These are phyloP conservation scores for Istiophorus platypterus DNA, from an alignment of 2,113 vertebrate genomes.

Conservation along the genomic window DNA sequence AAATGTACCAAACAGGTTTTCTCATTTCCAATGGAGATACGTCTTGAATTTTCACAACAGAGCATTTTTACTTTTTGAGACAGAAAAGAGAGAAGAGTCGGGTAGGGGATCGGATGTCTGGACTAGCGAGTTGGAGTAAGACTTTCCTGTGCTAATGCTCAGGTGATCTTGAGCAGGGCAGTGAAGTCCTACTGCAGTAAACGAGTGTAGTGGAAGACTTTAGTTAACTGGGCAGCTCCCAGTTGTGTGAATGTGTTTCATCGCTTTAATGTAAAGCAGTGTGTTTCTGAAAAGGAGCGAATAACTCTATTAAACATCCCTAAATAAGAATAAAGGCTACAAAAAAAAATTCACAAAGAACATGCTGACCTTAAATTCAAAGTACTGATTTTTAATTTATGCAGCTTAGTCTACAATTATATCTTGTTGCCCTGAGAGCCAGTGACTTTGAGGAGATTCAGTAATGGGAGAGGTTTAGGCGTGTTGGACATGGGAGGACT, in stretches of 20 bases:
- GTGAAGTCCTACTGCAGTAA: not conserved
- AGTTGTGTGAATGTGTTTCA: not conserved
- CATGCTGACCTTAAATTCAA: not conserved
- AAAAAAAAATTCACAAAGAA: constrained; percentile 4
- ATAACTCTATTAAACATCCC: not conserved
- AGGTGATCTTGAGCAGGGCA: not conserved
- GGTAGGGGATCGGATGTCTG: not conserved
- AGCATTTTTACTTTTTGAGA: not conserved
- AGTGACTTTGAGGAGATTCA: constrained; percentile 3
- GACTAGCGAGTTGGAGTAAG: not conserved
- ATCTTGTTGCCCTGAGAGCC: not conserved
- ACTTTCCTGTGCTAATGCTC: not conserved
- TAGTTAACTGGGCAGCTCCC: not conserved
- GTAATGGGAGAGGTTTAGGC: constrained; percentile 10
- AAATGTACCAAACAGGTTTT: not conserved
- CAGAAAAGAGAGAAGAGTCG: not conserved
- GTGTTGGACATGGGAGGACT: constrained; percentile 12
- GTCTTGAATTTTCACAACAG: too few relatives aligned
- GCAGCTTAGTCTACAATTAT: not conserved
- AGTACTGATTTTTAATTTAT: not conserved
- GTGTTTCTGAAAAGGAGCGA: not conserved
- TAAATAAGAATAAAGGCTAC: not conserved
- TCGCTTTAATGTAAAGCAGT: constrained; percentile 4
- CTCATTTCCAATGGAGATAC: not conserved
- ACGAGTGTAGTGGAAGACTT: not conserved